Conservation (phyloP, 1,140 invertebrate genomes). For the Galendromus occidentalis region DNA sequence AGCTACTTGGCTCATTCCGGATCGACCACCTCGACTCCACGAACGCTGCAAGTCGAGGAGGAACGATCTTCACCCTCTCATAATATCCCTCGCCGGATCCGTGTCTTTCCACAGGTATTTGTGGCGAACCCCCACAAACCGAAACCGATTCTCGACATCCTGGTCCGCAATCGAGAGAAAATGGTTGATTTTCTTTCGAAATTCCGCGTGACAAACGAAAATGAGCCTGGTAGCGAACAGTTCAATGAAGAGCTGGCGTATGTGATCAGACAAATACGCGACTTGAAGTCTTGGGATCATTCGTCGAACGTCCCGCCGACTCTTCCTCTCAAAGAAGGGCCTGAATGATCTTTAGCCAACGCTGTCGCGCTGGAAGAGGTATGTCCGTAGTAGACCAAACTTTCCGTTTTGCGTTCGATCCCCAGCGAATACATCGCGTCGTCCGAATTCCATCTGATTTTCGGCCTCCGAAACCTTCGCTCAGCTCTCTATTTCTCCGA, state of each 20-base stretch:
- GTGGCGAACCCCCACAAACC: slow-evolving; percentile 38
- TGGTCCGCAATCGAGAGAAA: slow-evolving; percentile 34
- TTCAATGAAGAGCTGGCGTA: slow-evolving; percentile 39
- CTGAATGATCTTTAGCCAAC: neutral
- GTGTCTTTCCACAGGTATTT: slow-evolving; percentile 29
- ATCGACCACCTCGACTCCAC: too few species aligned
- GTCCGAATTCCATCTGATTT: too few species aligned
- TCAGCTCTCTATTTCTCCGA: too few species aligned
- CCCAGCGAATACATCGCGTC: too few species aligned
- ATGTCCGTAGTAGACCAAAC: too few species aligned
- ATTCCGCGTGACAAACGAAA: slow-evolving; percentile 28
- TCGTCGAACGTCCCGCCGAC: neutral
- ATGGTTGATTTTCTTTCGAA: slow-evolving; percentile 34
- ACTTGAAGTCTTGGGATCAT: slow-evolving; percentile 25
- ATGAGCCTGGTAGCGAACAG: slow-evolving; percentile 31
- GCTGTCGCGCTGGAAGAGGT: neutral
- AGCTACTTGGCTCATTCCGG: too few species aligned
- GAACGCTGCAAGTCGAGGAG: too few species aligned
- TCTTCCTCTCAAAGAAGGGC: neutral
- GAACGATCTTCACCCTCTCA: too few species aligned
- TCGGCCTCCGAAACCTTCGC: too few species aligned
- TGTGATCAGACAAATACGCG: slow-evolving; percentile 37
- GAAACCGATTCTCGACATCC: slow-evolving; percentile 33
- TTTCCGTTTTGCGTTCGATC: too few species aligned
- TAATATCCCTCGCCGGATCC: too few species aligned